Evolutionary conservation across 1,140 invertebrate species (phyloP).

Genomic region (Sminthurides bifidus): DNA sequence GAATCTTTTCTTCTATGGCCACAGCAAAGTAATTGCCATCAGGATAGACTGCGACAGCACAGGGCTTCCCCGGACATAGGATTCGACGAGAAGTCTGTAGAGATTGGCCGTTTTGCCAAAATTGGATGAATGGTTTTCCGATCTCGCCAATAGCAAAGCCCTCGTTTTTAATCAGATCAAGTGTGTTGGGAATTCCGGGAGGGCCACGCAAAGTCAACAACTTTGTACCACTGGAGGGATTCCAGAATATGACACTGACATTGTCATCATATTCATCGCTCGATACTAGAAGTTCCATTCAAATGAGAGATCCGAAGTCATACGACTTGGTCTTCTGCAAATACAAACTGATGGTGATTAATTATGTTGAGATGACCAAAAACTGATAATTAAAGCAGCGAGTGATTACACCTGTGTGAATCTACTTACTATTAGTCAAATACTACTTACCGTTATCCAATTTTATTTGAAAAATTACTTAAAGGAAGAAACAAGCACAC

Average conservation of each 20-base stretch:
- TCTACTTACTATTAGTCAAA: too few species aligned
- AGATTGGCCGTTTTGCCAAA: slow-evolving; percentile 26
- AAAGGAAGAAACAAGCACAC: too few species aligned
- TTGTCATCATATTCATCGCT: slow-evolving; percentile 14
- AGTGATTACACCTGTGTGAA: too few species aligned
- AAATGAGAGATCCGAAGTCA: too few species aligned
- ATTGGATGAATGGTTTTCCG: slow-evolving; percentile 29
- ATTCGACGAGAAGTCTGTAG: slow-evolving; percentile 41
- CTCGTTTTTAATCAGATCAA: slow-evolving; percentile 23
- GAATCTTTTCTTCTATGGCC: slow-evolving; percentile 65
- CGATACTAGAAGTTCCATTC: slow-evolving; percentile 24
- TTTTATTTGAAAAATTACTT: too few species aligned
- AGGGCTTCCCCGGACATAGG: slow-evolving; percentile 63
- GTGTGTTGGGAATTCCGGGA: slow-evolving; percentile 11
- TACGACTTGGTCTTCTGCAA: too few species aligned
- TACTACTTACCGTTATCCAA: too few species aligned
- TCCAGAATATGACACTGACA: slow-evolving; percentile 25
- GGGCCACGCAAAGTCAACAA: slow-evolving; percentile 24
- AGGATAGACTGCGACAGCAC: slow-evolving; percentile 51
- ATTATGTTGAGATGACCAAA: too few species aligned
- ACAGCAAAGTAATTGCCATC: slow-evolving; percentile 58
- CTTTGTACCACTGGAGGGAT: slow-evolving; percentile 23
- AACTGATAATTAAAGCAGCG: too few species aligned
- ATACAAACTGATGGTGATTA: too few species aligned
- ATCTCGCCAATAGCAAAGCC: slow-evolving; percentile 19